These are phyloP conservation scores for Hoplostethus atlanticus DNA, from an alignment of 2,797 vertebrate genomes.

Conservation along the genomic window DNA sequence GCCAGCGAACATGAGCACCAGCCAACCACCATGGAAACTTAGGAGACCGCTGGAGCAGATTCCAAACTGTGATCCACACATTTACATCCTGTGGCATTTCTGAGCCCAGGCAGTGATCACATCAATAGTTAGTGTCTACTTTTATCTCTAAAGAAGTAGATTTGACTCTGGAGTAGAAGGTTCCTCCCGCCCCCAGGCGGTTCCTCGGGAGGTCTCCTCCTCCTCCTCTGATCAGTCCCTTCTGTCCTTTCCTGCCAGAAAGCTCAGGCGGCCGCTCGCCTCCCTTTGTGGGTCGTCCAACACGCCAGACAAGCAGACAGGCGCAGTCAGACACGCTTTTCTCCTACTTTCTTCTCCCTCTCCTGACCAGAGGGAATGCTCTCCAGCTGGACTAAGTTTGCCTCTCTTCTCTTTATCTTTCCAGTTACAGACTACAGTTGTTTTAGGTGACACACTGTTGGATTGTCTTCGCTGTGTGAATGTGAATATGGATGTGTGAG, in stretches of 20 bases:
- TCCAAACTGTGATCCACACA: slow-evolving; percentile 54
- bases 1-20: slow-evolving; percentile 24
- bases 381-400: slow-evolving; percentile 74
- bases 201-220: slow-evolving; percentile 61
- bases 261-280: slow-evolving; percentile 12
- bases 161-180: slow-evolving; percentile 60
- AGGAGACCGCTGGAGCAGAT: slow-evolving; percentile 10
- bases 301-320: slow-evolving; percentile 62
- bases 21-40: slow-evolving; percentile 28
- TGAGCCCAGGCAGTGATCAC: slow-evolving; percentile 55
- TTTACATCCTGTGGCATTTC: slow-evolving; percentile 55
- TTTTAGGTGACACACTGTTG: slow-evolving; percentile 60
- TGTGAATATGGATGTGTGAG: slow-evolving; percentile 52
- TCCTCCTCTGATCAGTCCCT: slow-evolving; percentile 68
- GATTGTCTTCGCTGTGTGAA: slow-evolving; percentile 52
- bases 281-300: slow-evolving; percentile 78
- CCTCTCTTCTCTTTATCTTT: slow-evolving; percentile 70
- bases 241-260: slow-evolving; percentile 8
- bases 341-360: slow-evolving; percentile 68
- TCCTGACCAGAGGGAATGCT: slow-evolving; percentile 66
- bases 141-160: slow-evolving; percentile 65
- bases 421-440: slow-evolving; percentile 64
- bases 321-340: slow-evolving; percentile 73
- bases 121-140: slow-evolving; percentile 49
- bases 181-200: slow-evolving; percentile 66